These are phyloP conservation scores for Drosophila fungiperda DNA, from an alignment of 2,888 invertebrate species.

Conservation along the genomic window DNA sequence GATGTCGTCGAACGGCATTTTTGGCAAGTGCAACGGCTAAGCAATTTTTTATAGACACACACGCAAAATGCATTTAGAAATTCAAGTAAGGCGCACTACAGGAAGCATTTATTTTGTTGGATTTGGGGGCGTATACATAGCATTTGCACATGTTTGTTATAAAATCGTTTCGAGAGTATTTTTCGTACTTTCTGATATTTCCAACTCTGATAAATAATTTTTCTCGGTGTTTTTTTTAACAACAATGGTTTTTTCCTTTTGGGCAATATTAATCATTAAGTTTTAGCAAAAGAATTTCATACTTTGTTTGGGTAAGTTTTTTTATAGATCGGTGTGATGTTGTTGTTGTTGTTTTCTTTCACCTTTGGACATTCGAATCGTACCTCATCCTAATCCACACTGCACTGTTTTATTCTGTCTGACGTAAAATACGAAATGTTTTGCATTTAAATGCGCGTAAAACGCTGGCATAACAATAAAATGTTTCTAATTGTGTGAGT, in stretches of 20 bases:
- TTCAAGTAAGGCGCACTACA: slow-evolving; percentile 21
- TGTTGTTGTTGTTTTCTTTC: neutral
- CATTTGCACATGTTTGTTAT: slow-evolving; percentile 32
- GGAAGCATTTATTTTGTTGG: slow-evolving; percentile 49
- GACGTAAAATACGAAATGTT: slow-evolving; percentile 62
- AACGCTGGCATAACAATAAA: slow-evolving; percentile 42
- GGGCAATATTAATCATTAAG: neutral
- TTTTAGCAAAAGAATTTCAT: neutral
- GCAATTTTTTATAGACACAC: slow-evolving; percentile 33
- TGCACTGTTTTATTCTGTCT: slow-evolving; percentile 30
- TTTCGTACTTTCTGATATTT: neutral
- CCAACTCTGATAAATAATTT: neutral
- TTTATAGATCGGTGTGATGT: neutral
- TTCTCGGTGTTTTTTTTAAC: neutral
- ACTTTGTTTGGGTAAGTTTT: neutral
- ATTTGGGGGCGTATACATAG: slow-evolving; percentile 65
- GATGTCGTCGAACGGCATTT: slow-evolving; percentile 32
- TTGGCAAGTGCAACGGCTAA: slow-evolving; percentile 60
- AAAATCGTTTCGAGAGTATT: slow-evolving; percentile 9
- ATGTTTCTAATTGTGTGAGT: neutral
- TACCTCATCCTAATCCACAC: slow-evolving; percentile 7
- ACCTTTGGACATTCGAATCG: slow-evolving; percentile 7
- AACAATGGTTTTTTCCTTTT: neutral
- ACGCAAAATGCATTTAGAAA: slow-evolving; percentile 32
- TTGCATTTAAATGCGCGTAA: slow-evolving; percentile 53